Evolutionary conservation across 2,797 vertebrate genomes (phyloP).

Genomic region (Somateria mollissima): DNA sequence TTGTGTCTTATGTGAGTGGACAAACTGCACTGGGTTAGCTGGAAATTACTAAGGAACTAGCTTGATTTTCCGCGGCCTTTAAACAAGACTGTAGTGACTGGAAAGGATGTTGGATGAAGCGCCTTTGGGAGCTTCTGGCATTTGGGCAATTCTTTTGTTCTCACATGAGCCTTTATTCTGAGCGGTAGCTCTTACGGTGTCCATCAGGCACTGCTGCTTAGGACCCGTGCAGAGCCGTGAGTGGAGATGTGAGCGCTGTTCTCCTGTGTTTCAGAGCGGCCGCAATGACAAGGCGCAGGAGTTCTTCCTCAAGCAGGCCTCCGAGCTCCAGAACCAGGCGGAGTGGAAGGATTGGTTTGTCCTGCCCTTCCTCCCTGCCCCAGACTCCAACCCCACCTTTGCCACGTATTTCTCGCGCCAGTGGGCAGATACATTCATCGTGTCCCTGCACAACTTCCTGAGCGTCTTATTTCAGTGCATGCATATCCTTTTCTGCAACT

Average conservation of each 20-base stretch:
- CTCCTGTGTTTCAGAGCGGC: slow-evolving; percentile 81
- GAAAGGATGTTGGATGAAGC: background rate
- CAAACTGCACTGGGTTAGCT: background rate
- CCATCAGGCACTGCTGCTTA: background rate
- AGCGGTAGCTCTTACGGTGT: background rate
- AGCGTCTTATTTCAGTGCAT: slow-evolving; percentile 97
- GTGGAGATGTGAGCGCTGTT: background rate
- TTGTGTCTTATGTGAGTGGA: background rate
- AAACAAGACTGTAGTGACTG: background rate
- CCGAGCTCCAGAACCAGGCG: slow-evolving; percentile 90
- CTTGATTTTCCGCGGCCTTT: background rate
- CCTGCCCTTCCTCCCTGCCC: slow-evolving; percentile 88
- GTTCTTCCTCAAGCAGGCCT: slow-evolving; percentile 92
- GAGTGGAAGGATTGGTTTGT: slow-evolving; percentile 99
- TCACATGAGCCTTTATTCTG: background rate
- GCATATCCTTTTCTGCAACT: slow-evolving; percentile 90
- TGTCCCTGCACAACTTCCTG: slow-evolving; percentile 98
- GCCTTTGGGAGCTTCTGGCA: background rate
- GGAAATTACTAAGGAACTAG: background rate
- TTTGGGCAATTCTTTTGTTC: background rate
- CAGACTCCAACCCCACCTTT: slow-evolving; percentile 91
- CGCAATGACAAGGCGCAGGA: slow-evolving; percentile 92
- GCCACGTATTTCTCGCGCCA: slow-evolving; percentile 94
- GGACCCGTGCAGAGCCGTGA: background rate
- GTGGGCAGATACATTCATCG: slow-evolving; percentile 96